phyloP scores from a whole-genome alignment of 2,888 invertebrate genomes.

The Isoperla grammatica region DNA sequence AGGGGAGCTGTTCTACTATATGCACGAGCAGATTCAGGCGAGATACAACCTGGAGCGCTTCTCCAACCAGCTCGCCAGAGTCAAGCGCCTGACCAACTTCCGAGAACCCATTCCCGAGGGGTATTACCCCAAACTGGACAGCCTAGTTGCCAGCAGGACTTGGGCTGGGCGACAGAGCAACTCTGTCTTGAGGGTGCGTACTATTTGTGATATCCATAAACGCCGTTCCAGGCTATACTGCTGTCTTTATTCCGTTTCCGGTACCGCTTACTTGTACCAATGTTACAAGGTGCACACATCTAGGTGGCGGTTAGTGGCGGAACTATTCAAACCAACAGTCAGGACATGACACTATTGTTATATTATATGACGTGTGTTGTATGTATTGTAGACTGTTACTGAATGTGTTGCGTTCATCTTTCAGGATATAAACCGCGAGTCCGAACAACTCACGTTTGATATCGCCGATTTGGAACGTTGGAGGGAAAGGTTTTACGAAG shows the following conservation, averaged over 20 bases:
- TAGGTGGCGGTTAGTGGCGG: too few species aligned
- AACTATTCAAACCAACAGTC: too few species aligned
- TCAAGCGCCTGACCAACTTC: conserved; percentile 35
- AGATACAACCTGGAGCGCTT: conserved; percentile 47
- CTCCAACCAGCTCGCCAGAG: conserved; percentile 36
- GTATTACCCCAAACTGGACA: conserved; percentile 40
- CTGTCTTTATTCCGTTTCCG: too few species aligned
- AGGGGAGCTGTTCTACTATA: conserved; percentile 74
- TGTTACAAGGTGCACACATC: too few species aligned
- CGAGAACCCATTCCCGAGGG: conserved; percentile 37
- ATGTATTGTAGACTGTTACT: too few species aligned
- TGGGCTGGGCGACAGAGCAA: conserved; percentile 35
- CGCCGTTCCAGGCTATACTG: too few species aligned
- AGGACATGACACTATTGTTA: too few species aligned
- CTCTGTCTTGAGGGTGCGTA: conserved; percentile 28
- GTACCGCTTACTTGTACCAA: too few species aligned
- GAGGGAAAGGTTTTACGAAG: conserved; percentile 41
- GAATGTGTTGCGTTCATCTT: too few species aligned
- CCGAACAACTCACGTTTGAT: conserved; percentile 33
- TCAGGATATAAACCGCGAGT: conserved; percentile 34
- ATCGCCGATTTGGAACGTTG: conserved; percentile 40
- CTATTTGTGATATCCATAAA: too few species aligned
- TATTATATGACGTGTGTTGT: too few species aligned
- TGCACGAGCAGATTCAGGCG: conserved; percentile 66
- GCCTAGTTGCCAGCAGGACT: conserved; percentile 41